These are phyloP conservation scores for Tragulus kanchil DNA, from an alignment of 2,113 vertebrate genomes.

Conservation along the genomic window DNA sequence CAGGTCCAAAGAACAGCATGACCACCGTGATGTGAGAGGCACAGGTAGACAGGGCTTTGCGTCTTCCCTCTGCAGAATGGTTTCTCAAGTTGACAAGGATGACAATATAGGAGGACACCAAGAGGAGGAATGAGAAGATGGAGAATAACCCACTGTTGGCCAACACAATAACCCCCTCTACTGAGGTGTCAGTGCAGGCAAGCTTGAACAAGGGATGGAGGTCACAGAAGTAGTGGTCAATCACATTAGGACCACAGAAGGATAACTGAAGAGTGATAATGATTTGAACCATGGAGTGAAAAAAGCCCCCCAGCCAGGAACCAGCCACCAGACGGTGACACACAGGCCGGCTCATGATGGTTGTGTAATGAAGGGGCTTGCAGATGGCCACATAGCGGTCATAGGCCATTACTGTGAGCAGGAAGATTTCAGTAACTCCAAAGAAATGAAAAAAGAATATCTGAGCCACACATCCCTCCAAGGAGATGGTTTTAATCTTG, in stretches of 20 bases:
- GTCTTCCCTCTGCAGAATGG: slow-evolving; percentile 70
- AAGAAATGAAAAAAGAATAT: slow-evolving; percentile 77
- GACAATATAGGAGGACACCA: slow-evolving; percentile 16
- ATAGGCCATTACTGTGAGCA: slow-evolving; percentile 65
- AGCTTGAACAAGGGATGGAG: slow-evolving; percentile 71
- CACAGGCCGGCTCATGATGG: background rate
- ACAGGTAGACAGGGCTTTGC: slow-evolving; percentile 12
- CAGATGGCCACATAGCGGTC: slow-evolving; percentile 22
- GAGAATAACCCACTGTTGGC: slow-evolving; percentile 38
- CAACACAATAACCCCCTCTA: slow-evolving; percentile 17
- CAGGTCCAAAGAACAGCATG: slow-evolving; percentile 70
- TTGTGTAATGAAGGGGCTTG: slow-evolving; percentile 59
- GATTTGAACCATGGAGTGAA: slow-evolving; percentile 61
- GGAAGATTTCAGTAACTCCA: slow-evolving; percentile 63
- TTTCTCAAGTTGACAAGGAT: slow-evolving; percentile 59
- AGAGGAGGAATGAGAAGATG: background rate
- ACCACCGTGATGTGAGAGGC: slow-evolving; percentile 62
- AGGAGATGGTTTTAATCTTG: slow-evolving; percentile 58
- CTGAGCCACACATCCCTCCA: slow-evolving; percentile 70
- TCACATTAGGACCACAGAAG: slow-evolving; percentile 74
- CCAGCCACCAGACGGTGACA: slow-evolving; percentile 38
- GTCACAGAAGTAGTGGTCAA: slow-evolving; percentile 81
- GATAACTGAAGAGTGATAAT: slow-evolving; percentile 36
- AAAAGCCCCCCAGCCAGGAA: slow-evolving; percentile 69
- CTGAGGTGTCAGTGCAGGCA: slow-evolving; percentile 65